Evolutionary conservation across 2,797 vertebrate species (phyloP).

Genomic region (Crenichthys baileyi): DNA sequence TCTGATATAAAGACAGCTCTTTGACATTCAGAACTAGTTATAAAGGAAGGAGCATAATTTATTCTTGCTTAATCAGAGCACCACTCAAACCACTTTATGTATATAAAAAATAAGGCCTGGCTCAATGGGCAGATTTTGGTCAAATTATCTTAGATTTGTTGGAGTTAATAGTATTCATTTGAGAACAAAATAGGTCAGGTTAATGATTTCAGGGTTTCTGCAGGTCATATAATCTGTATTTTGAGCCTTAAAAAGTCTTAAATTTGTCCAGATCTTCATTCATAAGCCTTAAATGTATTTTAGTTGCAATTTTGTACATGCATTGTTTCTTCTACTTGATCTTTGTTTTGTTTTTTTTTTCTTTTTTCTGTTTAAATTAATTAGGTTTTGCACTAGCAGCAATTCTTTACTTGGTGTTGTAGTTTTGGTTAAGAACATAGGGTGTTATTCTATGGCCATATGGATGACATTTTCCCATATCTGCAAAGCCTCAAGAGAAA

Average conservation of each 20-base stretch:
- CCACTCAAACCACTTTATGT: neutral
- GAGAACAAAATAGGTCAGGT: neutral
- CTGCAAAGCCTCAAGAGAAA: neutral
- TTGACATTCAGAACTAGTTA: conserved; percentile 2
- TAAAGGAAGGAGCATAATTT: conserved; percentile 3
- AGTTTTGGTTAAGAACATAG: neutral
- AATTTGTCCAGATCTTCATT: neutral
- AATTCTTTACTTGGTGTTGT: neutral
- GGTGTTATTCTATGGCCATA: neutral
- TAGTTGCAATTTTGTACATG: neutral
- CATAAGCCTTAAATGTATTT: neutral
- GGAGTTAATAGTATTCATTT: conserved; percentile 5
- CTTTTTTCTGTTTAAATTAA: neutral
- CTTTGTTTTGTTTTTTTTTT: neutral
- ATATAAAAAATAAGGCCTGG: neutral
- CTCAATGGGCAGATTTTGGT: conserved; percentile 1
- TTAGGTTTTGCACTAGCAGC: no score
- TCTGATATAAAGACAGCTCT: conserved; percentile 9
- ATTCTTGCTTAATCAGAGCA: conserved; percentile 17
- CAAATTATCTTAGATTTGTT: neutral
- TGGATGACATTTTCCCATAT: neutral
- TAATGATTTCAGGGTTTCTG: conserved; percentile 15
- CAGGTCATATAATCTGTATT: neutral
- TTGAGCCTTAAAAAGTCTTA: neutral
- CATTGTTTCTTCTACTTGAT: neutral